A percentile compares a stretch with the other conserved stretches of the same genome.
Conservation (phyloP, 2,113 vertebrate species). For the Misgurnus anguillicaudatus region DNA sequence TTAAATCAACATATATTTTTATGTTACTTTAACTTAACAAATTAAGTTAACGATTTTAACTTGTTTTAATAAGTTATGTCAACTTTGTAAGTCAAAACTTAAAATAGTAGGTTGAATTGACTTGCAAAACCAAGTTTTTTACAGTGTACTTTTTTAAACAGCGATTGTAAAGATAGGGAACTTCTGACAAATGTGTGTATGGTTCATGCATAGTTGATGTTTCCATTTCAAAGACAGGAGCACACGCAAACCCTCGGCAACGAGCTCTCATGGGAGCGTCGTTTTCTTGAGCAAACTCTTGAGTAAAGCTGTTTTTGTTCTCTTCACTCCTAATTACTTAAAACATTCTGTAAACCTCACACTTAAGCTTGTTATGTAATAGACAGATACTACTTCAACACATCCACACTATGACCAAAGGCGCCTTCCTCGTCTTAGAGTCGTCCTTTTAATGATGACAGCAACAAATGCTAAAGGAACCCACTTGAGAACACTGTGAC, state of each 20-base stretch:
- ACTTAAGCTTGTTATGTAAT: background rate
- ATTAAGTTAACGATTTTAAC: too few species aligned
- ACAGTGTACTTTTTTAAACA: background rate
- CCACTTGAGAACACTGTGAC: background rate
- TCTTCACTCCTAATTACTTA: background rate
- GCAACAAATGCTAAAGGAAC: background rate
- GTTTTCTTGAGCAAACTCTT: background rate
- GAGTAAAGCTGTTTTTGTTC: background rate
- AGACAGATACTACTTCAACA: background rate
- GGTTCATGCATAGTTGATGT: background rate
- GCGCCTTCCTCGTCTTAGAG: background rate
- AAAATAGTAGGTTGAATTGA: too few species aligned
- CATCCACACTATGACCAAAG: background rate
- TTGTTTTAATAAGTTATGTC: too few species aligned
- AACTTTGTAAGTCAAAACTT: too few species aligned
- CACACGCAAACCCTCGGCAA: background rate
- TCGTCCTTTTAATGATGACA: background rate
- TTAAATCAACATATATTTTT: too few species aligned
- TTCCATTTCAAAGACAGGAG: conserved; percentile 1
- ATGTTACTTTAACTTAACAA: too few species aligned
- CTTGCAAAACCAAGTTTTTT: too few species aligned
- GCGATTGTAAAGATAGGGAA: background rate
- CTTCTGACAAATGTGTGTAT: background rate
- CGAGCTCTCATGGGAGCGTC: background rate
- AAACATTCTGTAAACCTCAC: conserved; percentile 12